Evolutionary conservation across 1,140 invertebrate species (phyloP), one percentile per base, ranked within the genome.

Genomic region (Drosophila bocki): DNA sequence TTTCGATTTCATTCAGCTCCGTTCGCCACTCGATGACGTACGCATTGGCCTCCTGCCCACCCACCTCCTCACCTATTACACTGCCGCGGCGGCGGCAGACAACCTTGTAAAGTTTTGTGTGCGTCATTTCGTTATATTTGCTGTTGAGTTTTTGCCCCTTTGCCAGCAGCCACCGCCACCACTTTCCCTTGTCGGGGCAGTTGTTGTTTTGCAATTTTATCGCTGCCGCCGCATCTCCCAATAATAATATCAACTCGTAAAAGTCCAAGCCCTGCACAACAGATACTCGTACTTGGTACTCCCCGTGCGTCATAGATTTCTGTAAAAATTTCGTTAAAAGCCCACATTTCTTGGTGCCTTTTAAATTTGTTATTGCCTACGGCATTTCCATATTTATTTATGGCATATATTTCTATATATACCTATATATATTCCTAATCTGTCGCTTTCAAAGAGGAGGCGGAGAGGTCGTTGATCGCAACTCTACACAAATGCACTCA

Each of bases 81-180:
- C 70, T 50, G 57, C 45, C 75, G 58, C 45, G 47, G 48, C 26
- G 48, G 26, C 47, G 9, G 41, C 80, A 84, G 82, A 84, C 82
- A 84, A 62, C 82, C 82, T 86, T 86, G 82, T 86, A 86, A 86
- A 83, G 65, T 82, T 53, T 79, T 79, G 82, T 86, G 83, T 86
- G 83, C 82, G 82, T 86, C 82, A 86, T 86, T 86, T 47, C 50
- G 44, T 58, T 58, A 48, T 45, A 53, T 42, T 75, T 80, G 56
- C 44, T 37, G 44, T 47, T 60, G 50, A 39, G 70, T 44, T 54
- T 62, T 37, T 67, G 22, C 57, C n/a, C 22, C 47, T 45, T 42
- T 51, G 44, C 70, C 65, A 17, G 35, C 45, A 41, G 41, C 45
- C 26, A 29, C 6, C 26, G 12, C 42, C 57, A 26, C 51, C 78